These are phyloP conservation scores for Passer domesticus DNA, from an alignment of 2,113 vertebrate genomes.

Conservation along the genomic window DNA sequence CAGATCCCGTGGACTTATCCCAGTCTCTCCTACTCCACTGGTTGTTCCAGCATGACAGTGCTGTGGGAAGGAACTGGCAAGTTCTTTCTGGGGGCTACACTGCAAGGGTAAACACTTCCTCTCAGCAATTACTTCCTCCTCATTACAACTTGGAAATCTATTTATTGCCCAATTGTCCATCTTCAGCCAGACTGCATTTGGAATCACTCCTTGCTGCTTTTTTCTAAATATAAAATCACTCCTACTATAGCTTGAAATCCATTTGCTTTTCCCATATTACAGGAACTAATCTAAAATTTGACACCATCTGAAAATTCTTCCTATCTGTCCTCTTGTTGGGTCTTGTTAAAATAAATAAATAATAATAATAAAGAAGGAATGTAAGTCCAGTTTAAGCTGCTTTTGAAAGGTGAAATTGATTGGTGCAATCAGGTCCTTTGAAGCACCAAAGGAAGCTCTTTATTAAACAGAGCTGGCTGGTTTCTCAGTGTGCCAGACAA, in stretches of 20 bases:
- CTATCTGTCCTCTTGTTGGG: not conserved
- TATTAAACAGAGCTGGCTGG: not conserved
- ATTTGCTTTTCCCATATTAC: not conserved
- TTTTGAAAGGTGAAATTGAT: not conserved
- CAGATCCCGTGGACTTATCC: not conserved
- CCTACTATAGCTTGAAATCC: not conserved
- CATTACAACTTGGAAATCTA: not conserved
- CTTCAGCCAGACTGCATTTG: not conserved
- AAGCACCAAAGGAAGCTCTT: not conserved
- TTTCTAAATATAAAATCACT: not conserved
- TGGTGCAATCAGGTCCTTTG: not conserved
- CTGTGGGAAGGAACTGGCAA: not conserved
- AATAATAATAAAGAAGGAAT: not conserved
- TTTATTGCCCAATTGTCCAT: not conserved
- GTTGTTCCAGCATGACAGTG: not conserved
- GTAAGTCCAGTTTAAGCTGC: not conserved
- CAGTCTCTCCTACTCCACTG: not conserved
- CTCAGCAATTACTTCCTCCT: not conserved
- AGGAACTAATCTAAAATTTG: not conserved
- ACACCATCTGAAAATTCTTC: not conserved
- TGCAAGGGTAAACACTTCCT: not conserved
- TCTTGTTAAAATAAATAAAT: not conserved
- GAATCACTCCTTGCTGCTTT: not conserved
- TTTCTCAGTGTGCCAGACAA: not conserved
- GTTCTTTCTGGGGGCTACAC: not conserved